Conservation (phyloP, 2,888 invertebrate genomes). For the Vanessa cardui region DNA sequence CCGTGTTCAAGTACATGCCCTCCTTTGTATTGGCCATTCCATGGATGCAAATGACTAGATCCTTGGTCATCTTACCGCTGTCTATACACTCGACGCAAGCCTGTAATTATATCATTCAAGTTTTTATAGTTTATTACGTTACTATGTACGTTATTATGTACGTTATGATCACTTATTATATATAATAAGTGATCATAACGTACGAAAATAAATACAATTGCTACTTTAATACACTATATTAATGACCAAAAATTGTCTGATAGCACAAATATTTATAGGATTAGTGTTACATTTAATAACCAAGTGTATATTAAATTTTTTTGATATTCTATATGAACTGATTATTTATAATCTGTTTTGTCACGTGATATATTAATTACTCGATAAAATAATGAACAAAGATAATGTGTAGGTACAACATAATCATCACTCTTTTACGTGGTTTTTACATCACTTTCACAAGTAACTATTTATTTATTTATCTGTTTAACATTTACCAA, state of each 20-base stretch:
- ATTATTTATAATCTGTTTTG: background rate
- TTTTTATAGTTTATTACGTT: background rate
- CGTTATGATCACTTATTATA: too few species aligned
- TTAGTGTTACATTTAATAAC: background rate
- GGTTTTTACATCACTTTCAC: background rate
- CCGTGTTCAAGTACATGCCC: slow-evolving; percentile 91
- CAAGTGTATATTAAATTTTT: background rate
- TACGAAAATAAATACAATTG: too few species aligned
- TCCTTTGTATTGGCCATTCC: slow-evolving; percentile 91
- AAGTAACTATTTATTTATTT: background rate
- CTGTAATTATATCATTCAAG: slow-evolving; percentile 48
- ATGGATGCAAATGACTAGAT: slow-evolving; percentile 93
- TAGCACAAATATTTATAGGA: too few species aligned
- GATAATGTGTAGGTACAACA: slow-evolving; percentile 1
- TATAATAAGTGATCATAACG: too few species aligned
- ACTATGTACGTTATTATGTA: too few species aligned
- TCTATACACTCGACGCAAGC: slow-evolving; percentile 93
- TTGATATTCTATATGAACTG: background rate
- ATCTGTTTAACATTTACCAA: too few species aligned
- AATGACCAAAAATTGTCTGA: too few species aligned
- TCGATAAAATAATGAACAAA: slow-evolving; percentile 2
- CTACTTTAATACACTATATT: too few species aligned
- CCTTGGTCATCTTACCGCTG: slow-evolving; percentile 93
- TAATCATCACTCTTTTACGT: slow-evolving; percentile 1
- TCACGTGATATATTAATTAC: slow-evolving; percentile 2